Conservation (phyloP, 1,140 invertebrate species). For the Rhopalosiphum maidis region DNA sequence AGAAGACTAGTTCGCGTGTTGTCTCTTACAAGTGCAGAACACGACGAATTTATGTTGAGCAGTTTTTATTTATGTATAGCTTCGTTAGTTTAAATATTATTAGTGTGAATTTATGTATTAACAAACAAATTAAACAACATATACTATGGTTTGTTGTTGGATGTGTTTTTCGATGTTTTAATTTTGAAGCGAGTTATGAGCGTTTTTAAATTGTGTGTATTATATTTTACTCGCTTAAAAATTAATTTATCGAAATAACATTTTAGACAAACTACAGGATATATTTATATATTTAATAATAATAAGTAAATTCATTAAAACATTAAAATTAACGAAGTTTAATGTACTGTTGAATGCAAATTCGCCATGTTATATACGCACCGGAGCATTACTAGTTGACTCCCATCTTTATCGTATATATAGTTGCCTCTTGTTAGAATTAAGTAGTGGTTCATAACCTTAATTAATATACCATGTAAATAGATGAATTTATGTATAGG, state of each 20-base stretch:
- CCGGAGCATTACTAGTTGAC: too few relatives aligned
- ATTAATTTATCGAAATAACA: neutral
- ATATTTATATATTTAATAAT: neutral
- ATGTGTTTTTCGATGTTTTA: neutral
- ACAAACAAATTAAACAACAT: neutral
- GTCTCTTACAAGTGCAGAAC: neutral
- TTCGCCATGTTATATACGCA: neutral
- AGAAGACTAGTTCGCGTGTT: neutral
- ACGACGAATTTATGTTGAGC: neutral
- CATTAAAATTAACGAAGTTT: neutral
- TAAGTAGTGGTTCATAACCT: neutral
- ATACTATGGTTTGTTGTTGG: neutral
- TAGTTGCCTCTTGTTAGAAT: neutral
- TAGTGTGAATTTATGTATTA: neutral
- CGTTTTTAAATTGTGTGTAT: neutral
- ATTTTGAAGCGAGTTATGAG: neutral
- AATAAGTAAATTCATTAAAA: neutral
- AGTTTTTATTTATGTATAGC: neutral
- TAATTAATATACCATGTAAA: too few relatives aligned
- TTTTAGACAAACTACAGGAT: neutral
- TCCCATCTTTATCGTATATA: too few relatives aligned
- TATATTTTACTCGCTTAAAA: neutral
- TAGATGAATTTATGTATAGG: too few relatives aligned
- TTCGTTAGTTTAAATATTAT: neutral
- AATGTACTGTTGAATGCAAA: neutral